Base-by-base conservation (phyloP, 2,113 vertebrate genomes). In the Sylvicapra grimmia region DNA sequence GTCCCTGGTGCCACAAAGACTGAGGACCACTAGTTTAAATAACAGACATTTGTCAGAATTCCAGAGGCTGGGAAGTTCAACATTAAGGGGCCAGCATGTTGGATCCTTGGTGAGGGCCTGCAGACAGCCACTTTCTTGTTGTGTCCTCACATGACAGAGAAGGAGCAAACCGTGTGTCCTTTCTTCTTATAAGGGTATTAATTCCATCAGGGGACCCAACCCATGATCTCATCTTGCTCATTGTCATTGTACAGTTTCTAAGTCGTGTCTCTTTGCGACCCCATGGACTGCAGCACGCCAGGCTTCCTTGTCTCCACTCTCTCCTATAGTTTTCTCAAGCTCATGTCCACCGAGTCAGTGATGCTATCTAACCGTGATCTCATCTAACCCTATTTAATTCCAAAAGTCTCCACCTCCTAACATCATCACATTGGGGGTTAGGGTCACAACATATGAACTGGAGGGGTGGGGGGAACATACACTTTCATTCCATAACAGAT, bases 381-480 rank as follows among this genome's bases (percentile, higher is more conserved):
- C 53, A 72, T 51, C 51, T 8, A 84, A 89, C 23, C n/a, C 82
- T 80, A 40, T 33, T 18, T 6, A 53, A 49, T 44, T 53, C 29
- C 68, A 14, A 33, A 89, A 89, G 33, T 5, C 13, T 47, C 27
- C 54, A 63, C 53, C 56, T 65, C 23, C 75, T 56, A 89, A 92
- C 6, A 49, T 82, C 56, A 47, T 27, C 44, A 25, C 44, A 21
- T 6, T 59, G 33, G 3, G 4, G 44, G 13, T 12, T 23, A 44
- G 33, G 63, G 33, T 36, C 54, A 3, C 44, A n/a, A 25, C 6
- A 53, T 18, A 5, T 11, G 16, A 72, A 75, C 49, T 23, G 33
- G 82, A 40, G 2, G n/a, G n/a, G n/a, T 8, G 0, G 5, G 6
- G 7, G 9, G 12, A 4, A 59, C 12, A 77, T 54, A 47, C n/a